Base-by-base conservation (phyloP, 1,140 invertebrate genomes). In the Drosophila virilis region DNA sequence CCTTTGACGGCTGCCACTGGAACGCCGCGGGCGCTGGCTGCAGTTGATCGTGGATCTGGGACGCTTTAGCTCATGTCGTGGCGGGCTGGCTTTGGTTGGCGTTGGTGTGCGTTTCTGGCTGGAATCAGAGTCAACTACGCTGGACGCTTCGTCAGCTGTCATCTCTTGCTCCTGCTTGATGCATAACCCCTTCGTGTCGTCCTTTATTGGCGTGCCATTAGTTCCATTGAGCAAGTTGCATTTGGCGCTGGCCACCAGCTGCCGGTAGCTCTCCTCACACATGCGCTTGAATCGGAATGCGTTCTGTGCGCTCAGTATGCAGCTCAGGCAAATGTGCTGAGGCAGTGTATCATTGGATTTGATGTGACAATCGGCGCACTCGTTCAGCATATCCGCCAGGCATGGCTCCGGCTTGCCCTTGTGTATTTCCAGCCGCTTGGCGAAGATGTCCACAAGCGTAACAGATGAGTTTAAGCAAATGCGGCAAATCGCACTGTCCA, bases 381-480 rank as follows among this genome's bases (percentile, higher is more conserved):
- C 66, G 15, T 51, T 69, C 0, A 69, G 46, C 66, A 69, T 69
- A 13, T 69, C 46, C 32, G 66, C 66, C 22, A 68, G 35, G 13
- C 54, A 35, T 12, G 54, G 65, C 15, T 68, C 65, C 6, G 37
- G 55, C 6, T 67, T 22, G 6, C n/a, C n/a, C 0, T 50, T 40
- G 28, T 60, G 10, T 1, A 33, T 6, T 60, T 50, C 46, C 28
- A 60, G n/a, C 0, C 57, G 57, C 38, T 38, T 35, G 12, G 38
- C 33, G n/a, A 61, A 69, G 45, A 61, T 69, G 7, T 52, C 32
- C 3, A 69, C 58, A 2, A 69, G 33, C 1, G 58, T 61, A 1
- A 37, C 38, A 5, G 15, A 52, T 12, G 28, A 45, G 6, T 45
- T 69, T n/a, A 69, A 48, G 17, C 66, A 69, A 37, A 69, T 13